Percentiles rank a stretch among this genome's conserved stretches.
These are phyloP conservation scores for Aix galericulata DNA, from an alignment of 2,113 vertebrate species.

Conservation along the genomic window DNA sequence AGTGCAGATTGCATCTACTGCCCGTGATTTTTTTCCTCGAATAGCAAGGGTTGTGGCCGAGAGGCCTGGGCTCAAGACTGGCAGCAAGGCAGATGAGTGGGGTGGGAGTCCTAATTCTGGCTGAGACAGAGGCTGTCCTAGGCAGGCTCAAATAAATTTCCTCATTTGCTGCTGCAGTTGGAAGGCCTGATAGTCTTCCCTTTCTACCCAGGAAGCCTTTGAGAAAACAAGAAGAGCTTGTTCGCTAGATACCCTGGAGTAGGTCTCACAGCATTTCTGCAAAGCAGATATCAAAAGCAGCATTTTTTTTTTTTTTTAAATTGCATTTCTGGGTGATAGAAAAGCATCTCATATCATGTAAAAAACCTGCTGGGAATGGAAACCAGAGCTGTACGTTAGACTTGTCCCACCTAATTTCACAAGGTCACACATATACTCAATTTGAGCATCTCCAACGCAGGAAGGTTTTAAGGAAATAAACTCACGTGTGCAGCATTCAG, in stretches of 20 bases:
- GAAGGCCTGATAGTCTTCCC: background rate
- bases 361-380: background rate
- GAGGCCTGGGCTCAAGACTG: background rate
- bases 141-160: background rate
- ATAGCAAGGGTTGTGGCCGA: background rate
- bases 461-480: background rate
- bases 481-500: background rate
- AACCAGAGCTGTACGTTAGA: background rate
- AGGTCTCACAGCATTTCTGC: background rate
- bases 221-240: background rate
- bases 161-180: background rate
- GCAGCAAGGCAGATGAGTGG: background rate
- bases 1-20: slow-evolving; percentile 41
- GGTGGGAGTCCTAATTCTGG: background rate
- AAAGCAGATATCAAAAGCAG: background rate
- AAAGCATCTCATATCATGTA: background rate
- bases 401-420: background rate
- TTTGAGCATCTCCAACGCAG: background rate
- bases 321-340: background rate
- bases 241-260: background rate
- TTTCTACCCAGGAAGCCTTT: background rate
- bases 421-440: background rate
- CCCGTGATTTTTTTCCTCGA: slow-evolving; percentile 19
- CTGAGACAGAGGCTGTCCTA: background rate
- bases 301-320: background rate